Evolutionary conservation across 2,888 invertebrate genomes (phyloP).

Genomic region (Aquatica leii): DNA sequence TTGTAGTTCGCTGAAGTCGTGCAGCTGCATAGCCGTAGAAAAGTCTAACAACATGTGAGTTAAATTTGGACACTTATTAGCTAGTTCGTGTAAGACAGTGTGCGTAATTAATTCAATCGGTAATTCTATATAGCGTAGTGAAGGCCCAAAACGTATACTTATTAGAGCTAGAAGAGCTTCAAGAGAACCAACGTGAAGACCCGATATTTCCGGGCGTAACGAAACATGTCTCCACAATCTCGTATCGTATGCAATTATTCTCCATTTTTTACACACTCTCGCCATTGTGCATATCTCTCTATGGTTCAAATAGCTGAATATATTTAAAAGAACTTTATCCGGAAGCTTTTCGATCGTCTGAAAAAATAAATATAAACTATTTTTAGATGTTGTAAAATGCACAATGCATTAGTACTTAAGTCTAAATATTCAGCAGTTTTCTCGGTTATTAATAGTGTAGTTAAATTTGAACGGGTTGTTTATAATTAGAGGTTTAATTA

Average conservation of each 20-base stretch:
- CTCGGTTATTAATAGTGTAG: background rate
- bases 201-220: conserved; percentile 94
- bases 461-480: conserved; percentile 4
- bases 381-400: background rate
- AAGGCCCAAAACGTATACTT: conserved; percentile 86
- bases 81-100: conserved; percentile 94
- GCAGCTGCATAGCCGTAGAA: conserved; percentile 98
- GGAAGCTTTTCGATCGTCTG: conserved; percentile 97
- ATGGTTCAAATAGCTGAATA: conserved; percentile 94
- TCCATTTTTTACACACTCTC: conserved; percentile 95
- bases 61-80: conserved; percentile 94
- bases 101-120: conserved; percentile 97
- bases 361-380: conserved; percentile 50
- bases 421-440: too few relatives aligned
- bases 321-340: conserved; percentile 92
- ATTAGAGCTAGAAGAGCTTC: conserved; percentile 89
- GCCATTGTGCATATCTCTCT: conserved; percentile 95
- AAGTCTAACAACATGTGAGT: conserved; percentile 97
- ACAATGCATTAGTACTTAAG: too few relatives aligned
- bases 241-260: conserved; percentile 94
- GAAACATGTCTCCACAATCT: conserved; percentile 96
- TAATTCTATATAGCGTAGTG: conserved; percentile 88
- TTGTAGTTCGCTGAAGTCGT: conserved; percentile 99
- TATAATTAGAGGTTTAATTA: background rate
- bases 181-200: conserved; percentile 87